Percentiles rank a stretch among this genome's conserved stretches.
Conservation (phyloP, 2,113 vertebrate genomes). For the Sphyrna mokarran region DNA sequence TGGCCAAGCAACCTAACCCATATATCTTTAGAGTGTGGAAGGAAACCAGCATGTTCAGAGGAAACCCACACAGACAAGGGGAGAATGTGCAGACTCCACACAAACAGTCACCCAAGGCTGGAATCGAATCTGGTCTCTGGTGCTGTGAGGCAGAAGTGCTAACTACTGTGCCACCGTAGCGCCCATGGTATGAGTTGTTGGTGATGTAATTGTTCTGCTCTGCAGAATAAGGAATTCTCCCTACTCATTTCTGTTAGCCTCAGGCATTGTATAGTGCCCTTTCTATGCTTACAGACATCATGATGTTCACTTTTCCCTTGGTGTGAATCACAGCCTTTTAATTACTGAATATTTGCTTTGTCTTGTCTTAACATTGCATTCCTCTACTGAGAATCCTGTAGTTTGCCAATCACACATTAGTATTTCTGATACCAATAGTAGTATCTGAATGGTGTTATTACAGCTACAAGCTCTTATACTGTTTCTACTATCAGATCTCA, state of each 20-base stretch:
- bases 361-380: neutral
- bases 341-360: neutral
- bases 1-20: no score
- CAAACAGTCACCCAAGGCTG: no score
- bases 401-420: neutral
- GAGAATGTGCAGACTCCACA: no score
- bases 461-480: neutral
- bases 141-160: no score
- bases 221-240: no score
- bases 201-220: no score
- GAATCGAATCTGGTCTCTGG: no score
- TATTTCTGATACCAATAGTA: neutral
- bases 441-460: neutral
- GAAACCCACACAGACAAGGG: no score
- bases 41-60: no score
- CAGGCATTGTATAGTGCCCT: neutral
- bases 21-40: no score
- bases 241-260: neutral
- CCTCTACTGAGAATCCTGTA: neutral
- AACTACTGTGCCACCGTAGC: no score
- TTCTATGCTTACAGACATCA: neutral
- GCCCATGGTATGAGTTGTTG: no score
- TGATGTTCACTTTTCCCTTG: neutral
- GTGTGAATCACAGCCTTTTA: neutral
- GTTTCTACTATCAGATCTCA: neutral